These are phyloP conservation scores for Alviniconcha marisindica DNA, from an alignment of 1,140 invertebrate species.

Conservation along the genomic window DNA sequence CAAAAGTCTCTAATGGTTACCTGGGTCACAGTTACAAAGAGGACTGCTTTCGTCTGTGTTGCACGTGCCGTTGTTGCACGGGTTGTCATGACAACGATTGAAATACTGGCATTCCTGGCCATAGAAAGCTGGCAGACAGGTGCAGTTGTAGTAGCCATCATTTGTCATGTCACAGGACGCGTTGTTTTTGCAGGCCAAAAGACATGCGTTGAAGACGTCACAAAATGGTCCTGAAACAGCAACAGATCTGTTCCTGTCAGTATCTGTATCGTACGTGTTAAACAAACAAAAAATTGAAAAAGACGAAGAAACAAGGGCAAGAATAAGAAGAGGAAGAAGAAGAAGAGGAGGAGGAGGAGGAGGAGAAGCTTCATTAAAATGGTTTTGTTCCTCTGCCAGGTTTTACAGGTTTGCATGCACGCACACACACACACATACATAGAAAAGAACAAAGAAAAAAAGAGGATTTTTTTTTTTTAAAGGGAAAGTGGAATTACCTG, in stretches of 20 bases:
- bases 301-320: background rate
- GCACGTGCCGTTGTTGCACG: conserved; percentile 59
- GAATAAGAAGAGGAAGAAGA: background rate
- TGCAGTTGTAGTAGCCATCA: conserved; percentile 81
- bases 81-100: conserved; percentile 48
- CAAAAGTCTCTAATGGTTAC: too few species aligned
- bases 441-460: background rate
- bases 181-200: conserved; percentile 61
- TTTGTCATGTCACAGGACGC: conserved; percentile 65
- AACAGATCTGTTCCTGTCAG: too few species aligned
- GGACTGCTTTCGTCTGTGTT: conserved; percentile 48
- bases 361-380: too few species aligned
- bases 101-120: conserved; percentile 80
- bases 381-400: too few species aligned
- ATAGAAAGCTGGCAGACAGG: conserved; percentile 84
- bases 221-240: conserved; percentile 78
- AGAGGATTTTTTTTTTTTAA: background rate
- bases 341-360: background rate
- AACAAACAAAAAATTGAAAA: background rate
- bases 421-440: background rate
- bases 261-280: too few species aligned
- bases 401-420: too few species aligned
- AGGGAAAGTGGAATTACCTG: too few species aligned
- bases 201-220: conserved; percentile 54
- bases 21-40: conserved; percentile 66